Evolutionary conservation across 1,140 invertebrate genomes (phyloP).

Genomic region (Charaxes varanes): DNA sequence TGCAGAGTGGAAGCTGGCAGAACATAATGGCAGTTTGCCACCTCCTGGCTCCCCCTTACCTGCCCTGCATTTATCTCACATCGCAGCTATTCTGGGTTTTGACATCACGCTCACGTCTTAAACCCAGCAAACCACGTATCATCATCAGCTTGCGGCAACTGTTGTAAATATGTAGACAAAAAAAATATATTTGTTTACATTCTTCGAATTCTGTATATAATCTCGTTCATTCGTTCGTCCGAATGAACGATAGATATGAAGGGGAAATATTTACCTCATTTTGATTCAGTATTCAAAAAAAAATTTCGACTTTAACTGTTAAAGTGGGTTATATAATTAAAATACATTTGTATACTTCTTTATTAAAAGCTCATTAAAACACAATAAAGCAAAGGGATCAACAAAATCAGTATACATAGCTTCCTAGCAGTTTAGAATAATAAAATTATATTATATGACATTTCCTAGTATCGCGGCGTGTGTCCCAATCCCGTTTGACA

Average conservation of each 20-base stretch:
- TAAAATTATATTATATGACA: no score
- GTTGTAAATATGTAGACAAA: conserved; percentile 8
- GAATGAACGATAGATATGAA: no score
- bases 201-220: no score
- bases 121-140: conserved; percentile 47
- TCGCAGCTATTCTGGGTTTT: conserved; percentile 38
- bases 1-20: conserved; percentile 15
- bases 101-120: conserved; percentile 46
- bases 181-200: neutral
- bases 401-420: neutral
- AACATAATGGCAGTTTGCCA: conserved; percentile 45
- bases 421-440: neutral
- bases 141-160: no score
- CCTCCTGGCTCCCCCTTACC: conserved; percentile 26
- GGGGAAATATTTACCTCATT: no score
- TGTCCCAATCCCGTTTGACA: conserved; percentile 53
- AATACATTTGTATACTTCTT: no score
- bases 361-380: no score
- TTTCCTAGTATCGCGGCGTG: conserved; percentile 37
- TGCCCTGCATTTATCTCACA: conserved; percentile 28
- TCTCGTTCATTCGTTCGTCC: no score
- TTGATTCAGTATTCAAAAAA: no score
- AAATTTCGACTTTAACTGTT: no score
- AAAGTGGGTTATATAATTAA: no score
- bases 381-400: neutral